Evolutionary conservation across 2,797 vertebrate species (phyloP).

Genomic region (Neosilurus mollespiculum): DNA sequence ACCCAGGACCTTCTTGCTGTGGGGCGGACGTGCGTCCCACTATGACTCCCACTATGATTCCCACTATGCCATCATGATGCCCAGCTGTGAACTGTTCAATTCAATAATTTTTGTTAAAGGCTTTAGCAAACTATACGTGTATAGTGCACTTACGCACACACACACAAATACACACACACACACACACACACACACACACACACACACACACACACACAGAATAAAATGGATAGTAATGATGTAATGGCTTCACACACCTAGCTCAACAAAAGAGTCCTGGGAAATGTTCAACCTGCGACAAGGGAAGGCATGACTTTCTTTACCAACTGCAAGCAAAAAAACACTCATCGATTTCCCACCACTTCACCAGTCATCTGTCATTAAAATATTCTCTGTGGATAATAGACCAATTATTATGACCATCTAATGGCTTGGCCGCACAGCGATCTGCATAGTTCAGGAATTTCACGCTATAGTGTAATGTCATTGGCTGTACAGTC

Average conservation of each 20-base stretch:
- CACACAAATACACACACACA: no score
- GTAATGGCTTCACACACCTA: neutral
- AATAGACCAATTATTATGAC: constrained; percentile 42
- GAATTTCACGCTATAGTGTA: neutral
- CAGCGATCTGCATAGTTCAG: neutral
- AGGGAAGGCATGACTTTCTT: neutral
- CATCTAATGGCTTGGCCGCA: constrained; percentile 41
- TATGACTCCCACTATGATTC: no score
- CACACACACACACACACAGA: no score
- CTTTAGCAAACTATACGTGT: no score
- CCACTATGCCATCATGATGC: no score
- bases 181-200: no score
- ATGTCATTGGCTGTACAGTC: neutral
- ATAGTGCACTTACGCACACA: no score
- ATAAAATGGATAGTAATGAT: no score
- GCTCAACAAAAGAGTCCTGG: neutral
- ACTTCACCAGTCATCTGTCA: constrained; percentile 2
- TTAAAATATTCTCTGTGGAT: constrained; percentile 33
- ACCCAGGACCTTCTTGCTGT: no score
- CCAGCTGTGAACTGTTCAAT: no score
- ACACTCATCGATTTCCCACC: neutral
- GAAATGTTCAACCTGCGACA: neutral
- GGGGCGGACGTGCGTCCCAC: no score
- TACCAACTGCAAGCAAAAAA: neutral
- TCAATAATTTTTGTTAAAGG: no score